phyloP scores from a whole-genome alignment of 2,113 vertebrate genomes.

The Indicator indicator region DNA sequence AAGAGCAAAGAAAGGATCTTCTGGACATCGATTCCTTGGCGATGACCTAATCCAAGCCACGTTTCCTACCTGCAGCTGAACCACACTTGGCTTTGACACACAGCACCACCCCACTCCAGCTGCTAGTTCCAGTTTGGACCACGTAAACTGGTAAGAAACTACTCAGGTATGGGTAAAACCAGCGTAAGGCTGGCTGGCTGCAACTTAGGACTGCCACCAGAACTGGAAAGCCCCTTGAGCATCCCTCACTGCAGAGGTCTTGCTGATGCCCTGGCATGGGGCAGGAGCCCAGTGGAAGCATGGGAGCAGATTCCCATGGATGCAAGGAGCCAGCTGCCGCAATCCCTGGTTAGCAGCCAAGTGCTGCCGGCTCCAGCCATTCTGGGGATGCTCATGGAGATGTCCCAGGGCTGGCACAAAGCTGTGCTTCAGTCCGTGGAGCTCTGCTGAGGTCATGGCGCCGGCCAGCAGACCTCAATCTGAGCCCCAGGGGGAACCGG shows the following conservation, averaged over 20 bases:
- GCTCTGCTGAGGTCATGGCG: not conserved
- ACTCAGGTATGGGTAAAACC: not conserved
- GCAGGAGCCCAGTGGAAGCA: accelerated
- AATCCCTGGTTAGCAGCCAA: not conserved
- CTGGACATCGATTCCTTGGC: not conserved
- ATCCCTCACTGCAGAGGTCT: accelerated
- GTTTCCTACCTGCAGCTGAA: not conserved
- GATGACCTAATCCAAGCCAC: not conserved
- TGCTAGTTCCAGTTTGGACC: not conserved
- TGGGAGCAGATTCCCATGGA: not conserved
- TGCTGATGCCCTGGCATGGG: accelerated
- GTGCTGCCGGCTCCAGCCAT: not conserved
- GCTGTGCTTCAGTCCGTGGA: not conserved
- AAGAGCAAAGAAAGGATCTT: not conserved
- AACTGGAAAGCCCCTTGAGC: not conserved
- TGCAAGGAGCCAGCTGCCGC: accelerated
- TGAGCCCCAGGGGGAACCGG: not conserved
- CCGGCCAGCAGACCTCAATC: not conserved
- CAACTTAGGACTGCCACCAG: not conserved
- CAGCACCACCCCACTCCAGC: not conserved
- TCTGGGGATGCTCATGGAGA: not conserved
- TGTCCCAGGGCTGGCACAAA: not conserved
- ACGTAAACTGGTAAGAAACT: not conserved
- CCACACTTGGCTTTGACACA: not conserved
- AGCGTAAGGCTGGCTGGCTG: accelerated